Conservation (phyloP, 2,888 invertebrate species). For the Drosophila cognata region DNA sequence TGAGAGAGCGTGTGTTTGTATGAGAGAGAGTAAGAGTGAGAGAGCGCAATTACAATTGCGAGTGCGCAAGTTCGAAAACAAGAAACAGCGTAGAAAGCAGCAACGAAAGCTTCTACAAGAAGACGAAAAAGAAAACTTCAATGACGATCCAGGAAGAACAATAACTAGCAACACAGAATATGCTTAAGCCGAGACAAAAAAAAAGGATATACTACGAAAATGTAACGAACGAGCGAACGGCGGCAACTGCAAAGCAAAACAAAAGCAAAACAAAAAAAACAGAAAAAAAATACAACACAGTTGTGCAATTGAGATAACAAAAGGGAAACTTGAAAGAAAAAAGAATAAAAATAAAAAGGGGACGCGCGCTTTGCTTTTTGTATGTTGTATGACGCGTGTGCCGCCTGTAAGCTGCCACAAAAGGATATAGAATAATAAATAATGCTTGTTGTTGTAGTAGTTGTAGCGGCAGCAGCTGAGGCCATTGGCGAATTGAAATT, state of each 20-base stretch:
- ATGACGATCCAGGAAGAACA: conserved; percentile 38
- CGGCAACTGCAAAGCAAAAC: conserved; percentile 55
- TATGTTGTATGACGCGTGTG: conserved; percentile 59
- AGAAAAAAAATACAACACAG: conserved; percentile 62
- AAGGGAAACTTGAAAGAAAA: conserved; percentile 64
- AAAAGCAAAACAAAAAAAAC: conserved; percentile 41
- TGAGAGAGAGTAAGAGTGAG: conserved; percentile 12
- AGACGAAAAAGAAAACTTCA: conserved; percentile 10
- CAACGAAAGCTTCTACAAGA: conserved; percentile 34
- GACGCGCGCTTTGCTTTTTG: conserved; percentile 80
- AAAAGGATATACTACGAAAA: conserved; percentile 34
- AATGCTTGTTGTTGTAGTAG: conserved; percentile 57
- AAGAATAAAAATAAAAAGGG: conserved; percentile 55
- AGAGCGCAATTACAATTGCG: conserved; percentile 32
- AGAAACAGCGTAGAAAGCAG: conserved; percentile 27
- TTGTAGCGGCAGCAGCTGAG: conserved; percentile 66
- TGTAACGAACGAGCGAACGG: conserved; percentile 43
- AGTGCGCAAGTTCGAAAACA: conserved; percentile 33
- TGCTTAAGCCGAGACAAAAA: neutral
- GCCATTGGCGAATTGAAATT: conserved; percentile 74
- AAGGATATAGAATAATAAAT: conserved; percentile 74
- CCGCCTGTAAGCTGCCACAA: conserved; percentile 62
- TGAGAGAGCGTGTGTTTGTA: conserved; percentile 39
- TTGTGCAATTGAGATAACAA: conserved; percentile 80
- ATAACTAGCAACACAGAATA: conserved; percentile 28